phyloP scores from a whole-genome alignment of 2,888 invertebrate species.

The Sipha maydis region DNA sequence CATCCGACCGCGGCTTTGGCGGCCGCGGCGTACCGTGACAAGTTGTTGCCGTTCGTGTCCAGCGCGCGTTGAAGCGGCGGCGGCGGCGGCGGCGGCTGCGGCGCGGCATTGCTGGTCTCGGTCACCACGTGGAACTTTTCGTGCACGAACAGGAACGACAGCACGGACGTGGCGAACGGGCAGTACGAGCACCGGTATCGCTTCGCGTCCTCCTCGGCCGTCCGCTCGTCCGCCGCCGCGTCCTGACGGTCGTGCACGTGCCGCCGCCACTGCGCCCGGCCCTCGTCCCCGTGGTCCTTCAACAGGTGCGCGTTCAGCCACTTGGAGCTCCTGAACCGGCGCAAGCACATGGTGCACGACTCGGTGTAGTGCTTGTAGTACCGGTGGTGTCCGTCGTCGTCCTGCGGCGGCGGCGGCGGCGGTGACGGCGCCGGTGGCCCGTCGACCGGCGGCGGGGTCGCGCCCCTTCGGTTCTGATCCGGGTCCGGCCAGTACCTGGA shows the following conservation, averaged over 20 bases:
- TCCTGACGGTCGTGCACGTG: conserved; percentile 67
- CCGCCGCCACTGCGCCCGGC: conserved; percentile 74
- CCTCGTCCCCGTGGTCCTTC: conserved; percentile 82
- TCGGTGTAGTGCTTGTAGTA: conserved; percentile 78
- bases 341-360: conserved; percentile 85
- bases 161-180: conserved; percentile 87
- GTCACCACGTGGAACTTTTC: conserved; percentile 81
- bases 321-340: conserved; percentile 87
- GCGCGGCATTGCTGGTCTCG: conserved; percentile 1
- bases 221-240: background rate
- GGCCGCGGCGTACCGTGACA: conserved; percentile 67
- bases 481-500: conserved; percentile 66
- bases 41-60: conserved; percentile 64
- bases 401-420: conserved; percentile 63
- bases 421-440: conserved; percentile 63
- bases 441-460: conserved; percentile 63
- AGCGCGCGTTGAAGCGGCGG: conserved; percentile 64
- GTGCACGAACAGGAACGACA: conserved; percentile 91
- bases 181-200: conserved; percentile 91
- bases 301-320: conserved; percentile 88
- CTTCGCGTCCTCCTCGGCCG: conserved; percentile 72
- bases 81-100: background rate
- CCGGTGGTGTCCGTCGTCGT: conserved; percentile 72
- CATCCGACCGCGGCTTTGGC: conserved; percentile 70
- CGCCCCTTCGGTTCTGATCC: conserved; percentile 66